Base-by-base conservation (phyloP, 2,113 vertebrate genomes). In the Oncorhynchus kisutch region DNA sequence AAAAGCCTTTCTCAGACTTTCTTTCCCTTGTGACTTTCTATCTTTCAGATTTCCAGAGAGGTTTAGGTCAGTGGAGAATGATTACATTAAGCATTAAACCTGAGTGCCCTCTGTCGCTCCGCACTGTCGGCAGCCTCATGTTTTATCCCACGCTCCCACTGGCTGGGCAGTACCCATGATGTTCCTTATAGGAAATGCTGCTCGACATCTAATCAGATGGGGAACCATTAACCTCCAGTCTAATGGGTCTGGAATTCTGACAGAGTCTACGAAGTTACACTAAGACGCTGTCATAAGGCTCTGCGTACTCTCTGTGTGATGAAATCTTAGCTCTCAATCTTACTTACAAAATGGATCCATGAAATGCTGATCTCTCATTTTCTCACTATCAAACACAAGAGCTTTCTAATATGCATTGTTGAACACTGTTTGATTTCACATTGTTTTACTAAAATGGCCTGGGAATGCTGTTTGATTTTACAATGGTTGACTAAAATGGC, bases 171-270 rank as follows among this genome's bases (percentile, higher is more conserved):
- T 16, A 31, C 24, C 54, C 73, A 16, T 75, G 59, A 67, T 80
- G 39, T 67, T 34, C 34, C 68, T 75, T 62, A 31, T 72, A 70
- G 71, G 78, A 68, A 70, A 75, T 66, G 34, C 71, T 65, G 45
- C 59, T 60, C 54, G 34, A 20, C 75, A 77, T 45, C 70, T 70
- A 65, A 73, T 73, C 70, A 65, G 51, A 70, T 20, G 57, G 45
- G n/a, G 74, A 25, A 70, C 71, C 75, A 73, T 81, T 81, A 73
- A 77, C 57, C 70, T 73, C 66, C n/a, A 48, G 12, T 75, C 69
- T 76, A 71, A 69, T 79, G 71, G 77, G 67, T 65, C 71, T 76
- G 27, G 72, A 20, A 27, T 25, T 54, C 48, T 27, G 49, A 67
- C 13, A 16, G 27, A 5, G 14, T 67, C 27, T 14, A 67, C 31